Conservation (phyloP, 2,113 vertebrate genomes). For the Trogon surrucura region DNA sequence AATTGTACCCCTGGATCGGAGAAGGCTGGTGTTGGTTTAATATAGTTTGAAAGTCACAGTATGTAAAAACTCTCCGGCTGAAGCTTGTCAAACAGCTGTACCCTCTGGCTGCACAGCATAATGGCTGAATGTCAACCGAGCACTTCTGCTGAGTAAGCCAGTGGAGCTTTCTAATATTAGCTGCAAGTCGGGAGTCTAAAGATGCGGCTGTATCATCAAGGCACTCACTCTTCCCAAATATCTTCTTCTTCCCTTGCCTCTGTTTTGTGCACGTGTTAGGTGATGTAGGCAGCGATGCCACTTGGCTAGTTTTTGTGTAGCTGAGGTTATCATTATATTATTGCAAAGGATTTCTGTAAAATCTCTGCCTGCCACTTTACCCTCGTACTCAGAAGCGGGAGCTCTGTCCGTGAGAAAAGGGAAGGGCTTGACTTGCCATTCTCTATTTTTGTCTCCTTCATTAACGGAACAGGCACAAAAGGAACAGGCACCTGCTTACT, state of each 20-base stretch:
- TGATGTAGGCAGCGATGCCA: neutral
- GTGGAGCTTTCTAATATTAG: neutral
- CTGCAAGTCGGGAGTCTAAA: neutral
- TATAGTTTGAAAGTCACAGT: neutral
- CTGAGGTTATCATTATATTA: neutral
- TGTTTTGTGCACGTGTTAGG: neutral
- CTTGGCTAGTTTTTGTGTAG: neutral
- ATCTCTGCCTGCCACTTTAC: neutral
- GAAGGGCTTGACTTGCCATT: neutral
- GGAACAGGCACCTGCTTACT: neutral
- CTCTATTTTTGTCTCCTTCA: neutral
- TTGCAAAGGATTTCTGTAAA: neutral
- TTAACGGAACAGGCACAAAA: neutral
- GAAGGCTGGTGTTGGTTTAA: neutral
- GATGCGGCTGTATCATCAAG: neutral
- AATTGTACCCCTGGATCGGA: neutral
- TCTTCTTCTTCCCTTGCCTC: neutral
- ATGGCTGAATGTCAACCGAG: rapidly evolving
- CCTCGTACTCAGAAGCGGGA: neutral
- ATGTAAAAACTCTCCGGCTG: neutral
- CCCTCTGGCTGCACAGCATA: neutral
- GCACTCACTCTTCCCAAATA: neutral
- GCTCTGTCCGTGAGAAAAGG: neutral
- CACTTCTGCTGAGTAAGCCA: neutral
- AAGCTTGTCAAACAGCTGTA: neutral